Evolutionary conservation across 2,797 vertebrate genomes (phyloP), one percentile per base, ranked within the genome.

Genomic region (Thalassophryne amazonica): DNA sequence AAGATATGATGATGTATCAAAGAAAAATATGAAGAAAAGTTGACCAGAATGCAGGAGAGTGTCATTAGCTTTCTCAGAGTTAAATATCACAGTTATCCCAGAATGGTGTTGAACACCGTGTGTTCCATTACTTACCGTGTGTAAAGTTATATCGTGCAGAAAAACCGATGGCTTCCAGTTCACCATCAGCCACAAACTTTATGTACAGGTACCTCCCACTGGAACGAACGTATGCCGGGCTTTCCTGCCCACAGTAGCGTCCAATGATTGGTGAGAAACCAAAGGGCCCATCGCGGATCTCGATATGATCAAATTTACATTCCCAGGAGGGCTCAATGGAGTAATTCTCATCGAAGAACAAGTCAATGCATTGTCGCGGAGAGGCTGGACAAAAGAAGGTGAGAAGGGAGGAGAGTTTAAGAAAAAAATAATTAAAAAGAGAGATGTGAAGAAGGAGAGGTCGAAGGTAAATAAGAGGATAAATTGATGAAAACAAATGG

Each of bases 281-380:
- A 79, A 99, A 99, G 40, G 97, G 96, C 75, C 97, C 97, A 60
- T 99, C 97, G 27, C 97, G 91, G 37, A 99, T 94, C 88, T 99
- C 97, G 57, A 99, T 96, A 53, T 99, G 95, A 80, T 99, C 96
- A 74, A 99, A 99, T 85, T 98, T 96, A 60, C 97, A 99, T 57
- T 99, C 95, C 97, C 96, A 99, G 30, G 97, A 99, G 2, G 96
- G 94, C 70, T 99, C 97, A 45, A 99, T 94, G 50, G 94, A 96
- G 59, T 96, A 99, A 58, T 91, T 95, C 53, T 96, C 94, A 81
- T 97, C 93, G 57, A 99, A 99, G 63, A 94, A 94, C 47, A 99
- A 83, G 80, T 99, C 93, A 68, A 98, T 96, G 82, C 96, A 98
- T 89, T 99, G 95, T 58, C 95, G 93, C 27, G 96, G 96, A 30